phyloP scores from a whole-genome alignment of 2,797 vertebrate genomes.

The Chelidonichthys spinosus region DNA sequence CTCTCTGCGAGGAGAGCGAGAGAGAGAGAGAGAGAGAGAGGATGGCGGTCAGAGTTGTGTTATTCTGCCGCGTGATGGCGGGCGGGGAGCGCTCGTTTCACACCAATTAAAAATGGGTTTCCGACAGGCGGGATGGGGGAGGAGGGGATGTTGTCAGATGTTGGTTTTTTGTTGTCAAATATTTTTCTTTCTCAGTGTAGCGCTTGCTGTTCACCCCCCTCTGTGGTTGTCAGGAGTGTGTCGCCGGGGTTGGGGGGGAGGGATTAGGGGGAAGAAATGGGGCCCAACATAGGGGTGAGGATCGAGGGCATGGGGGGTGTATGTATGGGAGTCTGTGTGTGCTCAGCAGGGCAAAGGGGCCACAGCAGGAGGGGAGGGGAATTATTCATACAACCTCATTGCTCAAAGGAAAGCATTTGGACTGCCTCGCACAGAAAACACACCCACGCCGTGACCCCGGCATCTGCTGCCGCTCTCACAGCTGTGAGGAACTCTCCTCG shows the following conservation, averaged over 20 bases:
- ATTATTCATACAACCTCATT: constrained; percentile 73
- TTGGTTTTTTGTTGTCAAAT: constrained; percentile 75
- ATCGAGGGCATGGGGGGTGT: constrained; percentile 21
- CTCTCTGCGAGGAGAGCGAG: constrained; percentile 75
- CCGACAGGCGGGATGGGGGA: constrained; percentile 50
- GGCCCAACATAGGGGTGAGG: constrained; percentile 44
- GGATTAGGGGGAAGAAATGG: constrained; percentile 28
- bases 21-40: constrained; percentile 15
- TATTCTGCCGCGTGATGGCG: background rate
- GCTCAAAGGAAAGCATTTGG: constrained; percentile 76
- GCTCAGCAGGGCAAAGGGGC: constrained; percentile 60
- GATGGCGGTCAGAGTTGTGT: constrained; percentile 1
- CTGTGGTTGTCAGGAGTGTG: constrained; percentile 60
- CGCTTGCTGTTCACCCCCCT: constrained; percentile 56
- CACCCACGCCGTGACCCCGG: constrained; percentile 74
- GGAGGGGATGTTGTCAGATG: constrained; percentile 68
- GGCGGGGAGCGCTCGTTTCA: constrained; percentile 37
- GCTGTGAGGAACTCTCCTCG: constrained; percentile 64
- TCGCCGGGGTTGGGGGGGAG: constrained; percentile 37
- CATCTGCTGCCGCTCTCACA: constrained; percentile 78
- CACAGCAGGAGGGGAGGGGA: constrained; percentile 31
- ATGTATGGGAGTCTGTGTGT: constrained; percentile 61
- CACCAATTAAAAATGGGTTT: constrained; percentile 74
- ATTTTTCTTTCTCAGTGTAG: constrained; percentile 56
- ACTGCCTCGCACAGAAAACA: constrained; percentile 53